Evolutionary conservation across 64 coral and sea anemone species (phyloP), one percentile per base, ranked within the genome.

Genomic region (Porites lutea): DNA sequence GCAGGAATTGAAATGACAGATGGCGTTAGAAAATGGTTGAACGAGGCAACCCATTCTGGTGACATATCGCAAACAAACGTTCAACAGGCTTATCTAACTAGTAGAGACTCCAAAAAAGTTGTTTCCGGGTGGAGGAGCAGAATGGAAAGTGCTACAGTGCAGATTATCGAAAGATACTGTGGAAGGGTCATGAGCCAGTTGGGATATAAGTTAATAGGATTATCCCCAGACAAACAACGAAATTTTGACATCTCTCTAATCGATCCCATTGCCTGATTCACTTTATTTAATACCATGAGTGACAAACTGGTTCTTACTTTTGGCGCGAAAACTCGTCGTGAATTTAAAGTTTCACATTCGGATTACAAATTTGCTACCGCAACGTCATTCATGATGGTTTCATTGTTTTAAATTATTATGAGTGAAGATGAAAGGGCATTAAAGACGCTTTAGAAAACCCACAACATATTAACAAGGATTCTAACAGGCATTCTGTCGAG

Each of bases 1-100:
- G 49, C 21, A 23, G 77, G 77, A 8, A 52, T 79, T 0, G 77
- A 79, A 59, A 79, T 79, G 77, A 59, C 37, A 10, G 77, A 79
- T 59, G 11, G 6, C 7, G 20, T 79, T 11, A 79, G 43, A n/a
- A 22, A 79, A 59, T 79, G 77, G 77, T 54, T 79, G n/a, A 1
- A 79, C 52, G 20, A 59, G 6, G 19, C 77, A 21, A 79, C 77
- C 23, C 53, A 13, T 59, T 21, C 77, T 12, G 4, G 0, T 37
- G 21, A 61, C 54, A 57, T 57, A 12, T 7, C 7, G 7, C 54
- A 7, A 57, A 57, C 7, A 43, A 22, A 22, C 9, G 20, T 37
- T 19, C 4, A 11, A 59, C 0, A 52, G 9, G 78, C 78, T 44
- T 80, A 37, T 27, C 11, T 13, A 9, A 80, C 78, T 23, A 61